Evolutionary conservation across 2,888 invertebrate species (phyloP).

Genomic region (Calephelis perditalis): DNA sequence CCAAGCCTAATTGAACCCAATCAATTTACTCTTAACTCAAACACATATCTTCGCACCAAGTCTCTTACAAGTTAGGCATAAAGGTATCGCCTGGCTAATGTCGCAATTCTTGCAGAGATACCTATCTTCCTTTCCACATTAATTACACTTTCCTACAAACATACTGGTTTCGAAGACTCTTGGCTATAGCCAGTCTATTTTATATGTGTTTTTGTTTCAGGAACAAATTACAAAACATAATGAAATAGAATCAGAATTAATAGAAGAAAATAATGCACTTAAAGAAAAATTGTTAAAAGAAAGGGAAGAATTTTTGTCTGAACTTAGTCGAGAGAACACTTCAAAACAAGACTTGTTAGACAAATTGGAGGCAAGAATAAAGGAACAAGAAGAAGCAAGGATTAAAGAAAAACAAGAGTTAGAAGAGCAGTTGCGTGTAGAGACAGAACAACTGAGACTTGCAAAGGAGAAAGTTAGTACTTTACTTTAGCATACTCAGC

Average conservation of each 20-base stretch:
- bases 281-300: slow-evolving; percentile 69
- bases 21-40: no score
- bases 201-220: slow-evolving; percentile 37
- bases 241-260: slow-evolving; percentile 57
- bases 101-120: no score
- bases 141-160: no score
- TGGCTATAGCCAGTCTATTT: no score
- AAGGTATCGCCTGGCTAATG: no score
- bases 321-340: slow-evolving; percentile 65
- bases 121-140: no score
- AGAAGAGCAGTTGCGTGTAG: slow-evolving; percentile 49
- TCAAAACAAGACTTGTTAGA: slow-evolving; percentile 73
- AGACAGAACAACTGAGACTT: slow-evolving; percentile 59
- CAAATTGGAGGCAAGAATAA: slow-evolving; percentile 66
- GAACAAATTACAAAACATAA: slow-evolving; percentile 60
- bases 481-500: no score
- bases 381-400: slow-evolving; percentile 65
- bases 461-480: slow-evolving; percentile 64
- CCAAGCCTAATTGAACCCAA: no score
- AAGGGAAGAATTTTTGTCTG: slow-evolving; percentile 66
- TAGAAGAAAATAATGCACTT: slow-evolving; percentile 64
- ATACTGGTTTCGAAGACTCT: no score
- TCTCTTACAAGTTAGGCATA: no score
- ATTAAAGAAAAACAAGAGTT: slow-evolving; percentile 60
- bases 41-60: no score